Evolutionary conservation across 2,797 vertebrate species (phyloP).

Genomic region (Limosa lapponica): DNA sequence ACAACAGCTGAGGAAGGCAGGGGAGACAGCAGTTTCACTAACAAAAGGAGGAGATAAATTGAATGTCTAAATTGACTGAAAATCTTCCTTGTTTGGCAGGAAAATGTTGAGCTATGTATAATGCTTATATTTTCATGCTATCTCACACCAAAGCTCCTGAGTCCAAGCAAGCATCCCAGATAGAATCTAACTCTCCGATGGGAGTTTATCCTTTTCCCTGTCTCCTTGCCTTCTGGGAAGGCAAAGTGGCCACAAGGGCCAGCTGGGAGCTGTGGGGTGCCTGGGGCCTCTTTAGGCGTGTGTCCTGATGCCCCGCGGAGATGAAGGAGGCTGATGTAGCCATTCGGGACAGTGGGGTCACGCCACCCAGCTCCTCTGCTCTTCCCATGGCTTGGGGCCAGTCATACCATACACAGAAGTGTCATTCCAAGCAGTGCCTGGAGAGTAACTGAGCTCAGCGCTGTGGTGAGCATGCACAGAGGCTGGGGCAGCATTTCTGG

Average conservation of each 20-base stretch:
- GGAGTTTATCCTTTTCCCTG: background rate
- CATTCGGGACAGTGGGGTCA: background rate
- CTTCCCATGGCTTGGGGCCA: background rate
- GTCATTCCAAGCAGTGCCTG: background rate
- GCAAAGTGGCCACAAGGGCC: too few relatives aligned
- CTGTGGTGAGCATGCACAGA: background rate
- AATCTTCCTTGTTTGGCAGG: background rate
- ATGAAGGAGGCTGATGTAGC: background rate
- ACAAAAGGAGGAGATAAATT: background rate
- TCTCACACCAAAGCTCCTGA: background rate
- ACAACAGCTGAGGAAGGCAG: background rate
- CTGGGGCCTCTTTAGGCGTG: fast-evolving
- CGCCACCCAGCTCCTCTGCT: background rate
- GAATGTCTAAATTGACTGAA: background rate
- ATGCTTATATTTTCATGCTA: background rate
- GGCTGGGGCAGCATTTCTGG: background rate
- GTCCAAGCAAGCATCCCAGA: background rate
- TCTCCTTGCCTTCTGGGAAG: background rate
- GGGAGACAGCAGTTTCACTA: background rate
- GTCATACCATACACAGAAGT: background rate
- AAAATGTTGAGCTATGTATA: background rate
- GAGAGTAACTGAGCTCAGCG: background rate
- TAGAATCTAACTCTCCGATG: background rate
- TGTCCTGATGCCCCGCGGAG: background rate
- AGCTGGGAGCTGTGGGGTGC: background rate